Percentiles rank a stretch among this genome's conserved stretches.
phyloP scores from a whole-genome alignment of 2,888 invertebrate genomes.

The Cremastinae sp. region DNA sequence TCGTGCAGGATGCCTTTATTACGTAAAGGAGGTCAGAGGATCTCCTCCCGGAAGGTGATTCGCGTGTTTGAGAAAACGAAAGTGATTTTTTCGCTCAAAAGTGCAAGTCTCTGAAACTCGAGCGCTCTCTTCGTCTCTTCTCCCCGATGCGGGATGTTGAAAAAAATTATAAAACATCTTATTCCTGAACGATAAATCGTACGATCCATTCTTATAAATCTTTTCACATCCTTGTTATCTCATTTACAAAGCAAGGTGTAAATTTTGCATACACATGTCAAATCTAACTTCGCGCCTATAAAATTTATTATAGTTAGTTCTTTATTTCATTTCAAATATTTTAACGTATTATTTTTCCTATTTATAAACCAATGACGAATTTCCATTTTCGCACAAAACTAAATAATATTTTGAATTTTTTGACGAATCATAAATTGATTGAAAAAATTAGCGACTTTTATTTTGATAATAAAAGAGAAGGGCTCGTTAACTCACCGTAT shows the following conservation, averaged over 20 bases:
- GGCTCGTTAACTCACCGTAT: too few species aligned
- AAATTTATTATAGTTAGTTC: too few species aligned
- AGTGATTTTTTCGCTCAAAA: slow-evolving; percentile 39
- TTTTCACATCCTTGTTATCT: not conserved
- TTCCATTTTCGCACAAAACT: too few species aligned
- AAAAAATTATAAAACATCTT: slow-evolving; percentile 22
- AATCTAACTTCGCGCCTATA: too few species aligned
- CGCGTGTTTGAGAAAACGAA: slow-evolving; percentile 53
- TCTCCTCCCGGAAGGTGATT: slow-evolving; percentile 44
- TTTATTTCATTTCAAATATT: too few species aligned
- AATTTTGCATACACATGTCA: too few species aligned
- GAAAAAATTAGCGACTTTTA: too few species aligned
- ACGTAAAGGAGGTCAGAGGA: slow-evolving; percentile 53
- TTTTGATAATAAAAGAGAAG: too few species aligned
- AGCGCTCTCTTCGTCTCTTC: slow-evolving; percentile 5
- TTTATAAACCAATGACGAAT: too few species aligned
- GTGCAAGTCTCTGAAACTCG: slow-evolving; percentile 26
- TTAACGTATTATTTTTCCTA: too few species aligned
- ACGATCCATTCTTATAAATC: slow-evolving; percentile 7
- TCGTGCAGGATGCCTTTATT: slow-evolving; percentile 45
- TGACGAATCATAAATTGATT: too few species aligned
- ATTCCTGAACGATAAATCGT: slow-evolving; percentile 16
- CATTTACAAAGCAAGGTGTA: not conserved
- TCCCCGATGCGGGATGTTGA: not conserved
- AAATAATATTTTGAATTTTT: too few species aligned